A percentile compares a stretch with the other conserved stretches of the same genome.
phyloP scores from a whole-genome alignment of 2,113 vertebrate genomes.

The Chaetops frenatus region DNA sequence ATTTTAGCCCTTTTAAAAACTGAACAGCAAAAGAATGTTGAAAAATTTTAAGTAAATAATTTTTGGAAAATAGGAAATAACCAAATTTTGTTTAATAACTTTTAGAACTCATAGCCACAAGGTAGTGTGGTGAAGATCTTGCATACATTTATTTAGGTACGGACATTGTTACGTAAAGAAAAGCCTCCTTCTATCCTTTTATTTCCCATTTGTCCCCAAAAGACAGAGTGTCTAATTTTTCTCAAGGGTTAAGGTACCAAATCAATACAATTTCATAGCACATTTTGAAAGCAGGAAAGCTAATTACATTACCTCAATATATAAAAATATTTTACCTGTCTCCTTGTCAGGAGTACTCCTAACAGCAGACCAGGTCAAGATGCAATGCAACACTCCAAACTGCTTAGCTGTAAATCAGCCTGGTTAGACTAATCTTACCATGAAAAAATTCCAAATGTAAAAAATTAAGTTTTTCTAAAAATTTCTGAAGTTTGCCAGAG shows the following conservation, averaged over 20 bases:
- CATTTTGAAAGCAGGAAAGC: not conserved
- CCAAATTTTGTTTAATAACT: not conserved
- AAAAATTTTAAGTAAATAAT: not conserved
- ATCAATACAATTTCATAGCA: not conserved
- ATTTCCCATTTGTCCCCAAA: not conserved
- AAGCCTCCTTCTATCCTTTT: not conserved
- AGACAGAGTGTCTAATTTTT: not conserved
- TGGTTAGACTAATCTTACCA: not conserved
- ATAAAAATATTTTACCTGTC: not conserved
- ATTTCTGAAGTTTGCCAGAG: not conserved
- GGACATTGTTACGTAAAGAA: not conserved
- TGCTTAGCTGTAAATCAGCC: not conserved
- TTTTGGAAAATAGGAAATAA: not conserved
- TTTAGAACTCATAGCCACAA: not conserved
- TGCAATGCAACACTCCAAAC: not conserved
- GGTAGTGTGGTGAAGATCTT: not conserved
- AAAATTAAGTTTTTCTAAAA: not conserved
- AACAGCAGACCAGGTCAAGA: not conserved
- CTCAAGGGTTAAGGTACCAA: not conserved
- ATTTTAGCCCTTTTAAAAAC: not conserved
- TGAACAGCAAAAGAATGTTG: not conserved
- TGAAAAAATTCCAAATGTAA: not conserved
- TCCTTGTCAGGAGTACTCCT: not conserved
- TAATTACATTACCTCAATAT: not conserved
- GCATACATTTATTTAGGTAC: not conserved